Evolutionary conservation across 2,888 invertebrate species (phyloP).

Genomic region (Tetragonisca angustula): DNA sequence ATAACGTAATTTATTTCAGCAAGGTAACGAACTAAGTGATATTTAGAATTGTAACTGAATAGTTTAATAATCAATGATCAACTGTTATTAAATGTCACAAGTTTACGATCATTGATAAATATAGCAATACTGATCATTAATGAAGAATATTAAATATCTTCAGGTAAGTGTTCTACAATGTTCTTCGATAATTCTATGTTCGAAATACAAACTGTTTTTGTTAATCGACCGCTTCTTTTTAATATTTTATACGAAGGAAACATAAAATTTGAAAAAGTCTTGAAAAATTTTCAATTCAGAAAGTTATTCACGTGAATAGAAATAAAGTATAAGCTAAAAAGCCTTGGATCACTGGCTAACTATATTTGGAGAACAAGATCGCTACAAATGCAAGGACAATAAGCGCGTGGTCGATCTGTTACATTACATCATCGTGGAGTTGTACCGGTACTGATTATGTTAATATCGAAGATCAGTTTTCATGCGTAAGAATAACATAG

Average conservation of each 20-base stretch:
- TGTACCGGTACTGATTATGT: slow-evolving; percentile 15
- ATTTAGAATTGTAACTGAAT: background rate
- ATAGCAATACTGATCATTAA: background rate
- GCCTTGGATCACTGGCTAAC: slow-evolving; percentile 11
- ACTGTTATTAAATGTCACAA: background rate
- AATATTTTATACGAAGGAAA: background rate
- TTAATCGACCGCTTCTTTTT: background rate
- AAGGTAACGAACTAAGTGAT: background rate
- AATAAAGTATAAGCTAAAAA: background rate
- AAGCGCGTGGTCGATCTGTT: slow-evolving; percentile 43
- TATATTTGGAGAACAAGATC: slow-evolving; percentile 50
- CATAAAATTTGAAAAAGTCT: background rate
- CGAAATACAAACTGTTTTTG: no score
- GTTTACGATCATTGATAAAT: background rate
- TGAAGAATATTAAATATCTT: background rate
- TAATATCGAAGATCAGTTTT: slow-evolving; percentile 31
- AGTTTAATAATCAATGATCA: slow-evolving; percentile 8
- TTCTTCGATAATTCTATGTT: background rate
- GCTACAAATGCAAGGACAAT: slow-evolving; percentile 50
- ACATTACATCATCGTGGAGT: slow-evolving; percentile 44
- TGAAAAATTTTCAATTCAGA: background rate
- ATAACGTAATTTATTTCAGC: no score
- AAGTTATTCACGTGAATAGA: background rate
- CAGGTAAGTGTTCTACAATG: slow-evolving; percentile 8
- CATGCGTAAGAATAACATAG: background rate